Conservation (phyloP, 2,113 vertebrate genomes). For the Cavia porcellus region DNA sequence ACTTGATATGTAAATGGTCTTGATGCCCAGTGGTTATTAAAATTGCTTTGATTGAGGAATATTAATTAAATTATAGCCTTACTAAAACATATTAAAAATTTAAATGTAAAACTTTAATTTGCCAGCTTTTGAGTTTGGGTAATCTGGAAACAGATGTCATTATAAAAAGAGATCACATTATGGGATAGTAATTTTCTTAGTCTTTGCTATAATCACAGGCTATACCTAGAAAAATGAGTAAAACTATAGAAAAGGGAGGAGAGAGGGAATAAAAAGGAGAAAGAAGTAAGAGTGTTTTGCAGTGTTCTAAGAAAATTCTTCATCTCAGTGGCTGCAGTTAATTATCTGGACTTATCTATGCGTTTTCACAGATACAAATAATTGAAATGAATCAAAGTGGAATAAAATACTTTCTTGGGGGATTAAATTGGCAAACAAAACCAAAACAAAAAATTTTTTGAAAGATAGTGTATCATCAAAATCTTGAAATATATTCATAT, state of each 20-base stretch:
- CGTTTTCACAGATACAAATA: neutral
- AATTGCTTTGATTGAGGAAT: conserved; percentile 23
- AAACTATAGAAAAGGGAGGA: neutral
- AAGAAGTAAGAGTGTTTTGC: neutral
- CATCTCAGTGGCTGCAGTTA: neutral
- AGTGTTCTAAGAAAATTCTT: conserved; percentile 1
- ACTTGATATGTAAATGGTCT: neutral
- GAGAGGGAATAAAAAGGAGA: neutral
- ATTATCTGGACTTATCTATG: neutral
- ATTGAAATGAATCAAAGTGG: neutral
- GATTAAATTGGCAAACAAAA: neutral
- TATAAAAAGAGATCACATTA: conserved; percentile 53
- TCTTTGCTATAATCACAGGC: conserved; percentile 16
- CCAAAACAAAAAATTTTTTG: neutral
- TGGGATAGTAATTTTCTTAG: conserved; percentile 34
- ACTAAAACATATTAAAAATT: neutral
- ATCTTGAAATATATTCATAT: neutral
- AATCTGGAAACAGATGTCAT: neutral
- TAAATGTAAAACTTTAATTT: conserved; percentile 52
- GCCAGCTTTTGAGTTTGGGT: conserved; percentile 1
- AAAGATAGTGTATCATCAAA: neutral
- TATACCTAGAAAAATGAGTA: neutral
- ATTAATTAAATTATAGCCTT: conserved; percentile 33
- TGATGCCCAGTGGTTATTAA: neutral
- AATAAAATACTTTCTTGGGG: neutral